Evolutionary conservation across 2,113 vertebrate genomes (phyloP), one percentile per base, ranked within the genome.

Genomic region (Ptilonorhynchus violaceus): DNA sequence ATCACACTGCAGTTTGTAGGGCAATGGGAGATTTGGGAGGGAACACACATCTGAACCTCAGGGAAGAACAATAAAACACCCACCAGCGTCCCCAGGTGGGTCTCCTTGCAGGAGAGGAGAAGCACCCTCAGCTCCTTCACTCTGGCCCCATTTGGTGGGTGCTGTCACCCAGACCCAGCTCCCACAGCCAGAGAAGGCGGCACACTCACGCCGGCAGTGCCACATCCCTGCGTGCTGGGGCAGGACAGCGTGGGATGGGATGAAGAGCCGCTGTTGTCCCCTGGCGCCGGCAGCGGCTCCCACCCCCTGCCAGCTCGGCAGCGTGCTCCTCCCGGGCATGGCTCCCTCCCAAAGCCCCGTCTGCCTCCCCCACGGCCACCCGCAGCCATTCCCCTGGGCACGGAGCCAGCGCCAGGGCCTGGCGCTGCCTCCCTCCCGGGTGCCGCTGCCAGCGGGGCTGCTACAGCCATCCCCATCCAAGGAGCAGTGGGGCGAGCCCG

Each of bases 171-270:
- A n/a, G 16, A 44, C 28, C 37, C 63, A 33, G 39, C 37, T 69
- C 47, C 31, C 0, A 0, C n/a, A 25, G 47, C 52, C 0, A 0
- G 16, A 39, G 62, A n/a, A 46, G 44, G 53, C 1, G 5, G n/a
- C 88, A 47, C 0, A 0, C 42, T 8, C n/a, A 15, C 7, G 35
- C 59, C 0, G 0, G 56, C 70, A 83, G 72, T 2, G 4, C 47
- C 7, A 4, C 1, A 5, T 33, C 84, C 33, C 62, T 13, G 42
- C 0, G 1, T 28, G 8, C 39, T 27, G 58, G n/a, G 74, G 33
- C 0, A 3, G 66, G 37, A 44, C 19, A 8, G 18, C 28, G 44
- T 4, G 10, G 67, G 11, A 35, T 5, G 5, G 47, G 63, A 47
- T 13, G 79, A 60, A 75, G 53, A 89, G 87, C 60, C 62, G 27